Evolutionary conservation across 1,140 invertebrate genomes (phyloP).

Genomic region (Triops longicaudatus): DNA sequence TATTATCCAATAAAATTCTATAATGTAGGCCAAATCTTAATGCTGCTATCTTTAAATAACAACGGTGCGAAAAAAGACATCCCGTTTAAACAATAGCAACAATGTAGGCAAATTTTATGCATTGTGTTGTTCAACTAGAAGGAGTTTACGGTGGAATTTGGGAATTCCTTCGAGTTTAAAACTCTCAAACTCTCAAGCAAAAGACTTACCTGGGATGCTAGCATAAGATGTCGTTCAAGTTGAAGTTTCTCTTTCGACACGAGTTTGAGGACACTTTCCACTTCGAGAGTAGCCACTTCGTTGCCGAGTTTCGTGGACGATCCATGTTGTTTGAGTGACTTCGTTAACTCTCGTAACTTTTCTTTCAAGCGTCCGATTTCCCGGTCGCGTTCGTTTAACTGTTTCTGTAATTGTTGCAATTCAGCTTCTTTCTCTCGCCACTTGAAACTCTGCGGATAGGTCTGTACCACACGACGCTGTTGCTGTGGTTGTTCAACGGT

Average conservation of each 20-base stretch:
- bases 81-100: no score
- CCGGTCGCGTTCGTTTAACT: slow-evolving; percentile 41
- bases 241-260: slow-evolving; percentile 44
- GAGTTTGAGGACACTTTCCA: slow-evolving; percentile 37
- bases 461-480: slow-evolving; percentile 23
- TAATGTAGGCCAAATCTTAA: no score
- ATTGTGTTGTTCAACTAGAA: no score
- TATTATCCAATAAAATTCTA: no score
- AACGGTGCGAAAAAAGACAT: no score
- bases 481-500: slow-evolving; percentile 21
- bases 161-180: not conserved
- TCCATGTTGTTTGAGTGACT: slow-evolving; percentile 16
- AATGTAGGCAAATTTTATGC: no score
- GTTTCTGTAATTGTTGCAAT: slow-evolving; percentile 35
- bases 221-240: slow-evolving; percentile 41
- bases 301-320: slow-evolving; percentile 8
- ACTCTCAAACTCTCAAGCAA: not conserved
- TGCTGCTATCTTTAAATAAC: no score
- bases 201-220: slow-evolving; percentile 34
- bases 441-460: not conserved
- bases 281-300: slow-evolving; percentile 29
- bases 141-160: not conserved
- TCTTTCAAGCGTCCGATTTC: slow-evolving; percentile 42
- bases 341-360: slow-evolving; percentile 39
- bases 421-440: slow-evolving; percentile 37